Percentiles rank a stretch among this genome's conserved stretches.
phyloP scores from a whole-genome alignment of 1,140 invertebrate genomes.

The Aphaenogaster ashmeadi region DNA sequence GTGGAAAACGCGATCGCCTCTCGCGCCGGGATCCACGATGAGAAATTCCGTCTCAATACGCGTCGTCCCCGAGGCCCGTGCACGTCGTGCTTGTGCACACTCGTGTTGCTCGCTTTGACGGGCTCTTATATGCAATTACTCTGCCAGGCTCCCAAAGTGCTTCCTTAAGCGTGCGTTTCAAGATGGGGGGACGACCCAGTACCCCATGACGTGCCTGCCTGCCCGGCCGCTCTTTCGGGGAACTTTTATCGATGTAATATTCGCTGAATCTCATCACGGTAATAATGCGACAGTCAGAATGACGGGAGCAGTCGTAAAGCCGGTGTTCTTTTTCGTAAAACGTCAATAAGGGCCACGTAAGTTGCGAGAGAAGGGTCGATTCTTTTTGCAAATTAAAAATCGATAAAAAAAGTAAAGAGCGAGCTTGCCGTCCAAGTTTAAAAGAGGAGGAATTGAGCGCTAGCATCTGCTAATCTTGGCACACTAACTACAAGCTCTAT shows the following conservation, averaged over 20 bases:
- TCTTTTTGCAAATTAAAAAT: not conserved
- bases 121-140: slow-evolving; percentile 75
- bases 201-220: not conserved
- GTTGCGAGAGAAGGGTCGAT: not conserved
- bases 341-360: not conserved
- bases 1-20: slow-evolving; percentile 10
- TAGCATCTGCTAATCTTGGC: not conserved
- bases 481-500: not conserved
- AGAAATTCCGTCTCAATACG: slow-evolving; percentile 52
- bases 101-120: slow-evolving; percentile 73
- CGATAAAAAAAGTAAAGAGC: not conserved
- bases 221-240: slow-evolving; percentile 60
- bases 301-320: slow-evolving; percentile 2
- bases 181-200: slow-evolving; percentile 44
- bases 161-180: slow-evolving; percentile 74
- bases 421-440: not conserved
- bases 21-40: slow-evolving; percentile 3
- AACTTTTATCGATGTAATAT: slow-evolving; percentile 70
- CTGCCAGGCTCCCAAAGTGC: slow-evolving; percentile 72
- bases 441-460: not conserved
- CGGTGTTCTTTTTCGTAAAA: not conserved
- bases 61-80: slow-evolving; percentile 28
- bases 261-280: slow-evolving; percentile 55
- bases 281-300: slow-evolving; percentile 46
- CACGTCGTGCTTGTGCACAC: slow-evolving; percentile 52